These are phyloP conservation scores for Globicephala melas DNA, from an alignment of 2,113 vertebrate species.

Conservation along the genomic window DNA sequence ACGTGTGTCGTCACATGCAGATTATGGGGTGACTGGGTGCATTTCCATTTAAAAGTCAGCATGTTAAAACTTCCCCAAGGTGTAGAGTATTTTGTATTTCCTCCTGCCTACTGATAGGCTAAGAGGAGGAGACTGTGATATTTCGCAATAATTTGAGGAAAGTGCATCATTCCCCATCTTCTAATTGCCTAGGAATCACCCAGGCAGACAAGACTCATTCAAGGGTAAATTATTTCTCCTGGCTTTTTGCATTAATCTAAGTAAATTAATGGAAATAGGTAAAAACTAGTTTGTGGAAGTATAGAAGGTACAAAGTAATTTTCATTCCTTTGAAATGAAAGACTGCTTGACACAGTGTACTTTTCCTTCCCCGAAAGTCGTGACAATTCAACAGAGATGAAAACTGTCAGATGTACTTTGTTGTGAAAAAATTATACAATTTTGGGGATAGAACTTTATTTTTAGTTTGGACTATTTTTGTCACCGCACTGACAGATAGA, in stretches of 20 bases:
- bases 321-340: neutral
- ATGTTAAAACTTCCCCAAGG: no score
- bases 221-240: rapidly evolving
- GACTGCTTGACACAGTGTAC: rapidly evolving
- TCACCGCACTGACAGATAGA: neutral
- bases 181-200: rapidly evolving
- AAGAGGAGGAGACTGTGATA: neutral
- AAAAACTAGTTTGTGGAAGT: neutral
- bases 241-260: no score
- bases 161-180: rapidly evolving
- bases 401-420: neutral
- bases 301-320: neutral
- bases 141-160: neutral
- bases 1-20: no score
- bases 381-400: neutral
- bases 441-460: neutral
- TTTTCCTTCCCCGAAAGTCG: neutral
- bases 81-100: neutral
- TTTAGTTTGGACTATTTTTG: neutral
- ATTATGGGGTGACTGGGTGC: no score
- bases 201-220: no score
- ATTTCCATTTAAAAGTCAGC: neutral
- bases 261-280: neutral
- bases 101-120: neutral
- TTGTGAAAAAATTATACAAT: neutral